A percentile compares a stretch with the other conserved stretches of the same genome.
phyloP scores from a whole-genome alignment of 2,888 invertebrate genomes.

The Orthosia gracilis region DNA sequence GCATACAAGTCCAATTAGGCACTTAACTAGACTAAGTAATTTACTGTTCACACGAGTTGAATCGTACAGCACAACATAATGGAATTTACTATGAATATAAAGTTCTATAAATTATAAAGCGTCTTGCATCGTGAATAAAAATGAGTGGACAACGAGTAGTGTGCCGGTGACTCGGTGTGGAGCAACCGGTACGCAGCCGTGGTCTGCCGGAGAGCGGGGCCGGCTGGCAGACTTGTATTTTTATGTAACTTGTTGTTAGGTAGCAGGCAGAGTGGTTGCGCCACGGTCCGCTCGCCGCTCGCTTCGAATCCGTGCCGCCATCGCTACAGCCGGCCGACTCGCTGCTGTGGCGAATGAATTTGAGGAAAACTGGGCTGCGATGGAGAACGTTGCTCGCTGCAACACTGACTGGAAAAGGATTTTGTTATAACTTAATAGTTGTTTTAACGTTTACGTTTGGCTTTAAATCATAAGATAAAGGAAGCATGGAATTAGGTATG shows the following conservation, averaged over 20 bases:
- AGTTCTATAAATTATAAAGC: slow-evolving; percentile 58
- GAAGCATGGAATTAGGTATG: background rate
- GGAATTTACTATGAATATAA: slow-evolving; percentile 63
- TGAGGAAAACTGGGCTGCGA: slow-evolving; percentile 68
- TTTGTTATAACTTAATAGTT: slow-evolving; percentile 8
- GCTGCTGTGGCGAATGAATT: slow-evolving; percentile 66
- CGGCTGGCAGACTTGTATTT: slow-evolving; percentile 79
- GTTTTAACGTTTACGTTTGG: background rate
- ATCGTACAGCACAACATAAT: slow-evolving; percentile 38
- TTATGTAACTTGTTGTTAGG: slow-evolving; percentile 85
- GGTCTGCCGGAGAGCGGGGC: slow-evolving; percentile 53
- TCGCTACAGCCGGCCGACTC: slow-evolving; percentile 20
- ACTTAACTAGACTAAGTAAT: slow-evolving; percentile 22
- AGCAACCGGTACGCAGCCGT: slow-evolving; percentile 80
- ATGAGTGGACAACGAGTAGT: slow-evolving; percentile 71
- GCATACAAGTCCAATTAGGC: slow-evolving; percentile 17
- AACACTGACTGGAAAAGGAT: slow-evolving; percentile 22
- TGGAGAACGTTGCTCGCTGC: slow-evolving; percentile 50
- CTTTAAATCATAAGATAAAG: background rate
- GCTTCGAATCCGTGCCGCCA: slow-evolving; percentile 60
- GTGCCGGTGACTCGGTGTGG: slow-evolving; percentile 71
- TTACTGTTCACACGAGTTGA: slow-evolving; percentile 12
- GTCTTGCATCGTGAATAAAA: slow-evolving; percentile 71
- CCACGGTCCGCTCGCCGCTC: slow-evolving; percentile 73
- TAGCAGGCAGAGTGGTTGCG: slow-evolving; percentile 73